Conservation (phyloP, 1,140 invertebrate species). For the Calosoma granatense region DNA sequence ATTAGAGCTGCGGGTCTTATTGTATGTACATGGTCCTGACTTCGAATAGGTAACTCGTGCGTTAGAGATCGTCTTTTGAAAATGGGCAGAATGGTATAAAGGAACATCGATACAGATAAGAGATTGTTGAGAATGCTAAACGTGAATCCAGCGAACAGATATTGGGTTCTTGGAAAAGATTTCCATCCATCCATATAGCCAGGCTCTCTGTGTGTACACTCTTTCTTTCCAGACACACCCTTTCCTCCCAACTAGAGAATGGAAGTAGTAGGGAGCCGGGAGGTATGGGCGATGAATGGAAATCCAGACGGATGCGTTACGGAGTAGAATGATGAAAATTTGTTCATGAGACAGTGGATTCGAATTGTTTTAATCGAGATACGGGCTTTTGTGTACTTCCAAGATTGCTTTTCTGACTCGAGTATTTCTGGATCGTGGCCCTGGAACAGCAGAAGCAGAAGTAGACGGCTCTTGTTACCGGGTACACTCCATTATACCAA, state of each 20-base stretch:
- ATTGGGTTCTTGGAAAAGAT: not conserved
- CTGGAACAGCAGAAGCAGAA: no score
- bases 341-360: not conserved
- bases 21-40: no score
- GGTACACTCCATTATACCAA: no score
- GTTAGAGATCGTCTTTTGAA: no score
- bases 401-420: not conserved
- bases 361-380: not conserved
- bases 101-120: constrained; percentile 2
- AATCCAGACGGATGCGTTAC: not conserved
- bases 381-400: not conserved
- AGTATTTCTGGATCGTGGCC: no score
- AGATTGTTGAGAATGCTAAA: not conserved
- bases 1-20: no score
- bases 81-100: no score
- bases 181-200: not conserved
- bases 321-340: not conserved
- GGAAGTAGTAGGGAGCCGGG: not conserved
- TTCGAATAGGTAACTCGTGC: no score
- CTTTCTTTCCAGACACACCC: not conserved
- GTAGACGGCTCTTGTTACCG: no score
- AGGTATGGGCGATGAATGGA: not conserved
- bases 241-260: not conserved
- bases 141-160: not conserved
- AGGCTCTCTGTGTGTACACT: not conserved